Evolutionary conservation across 2,113 vertebrate genomes (phyloP).

Genomic region (human): GRCh38 chr14:74417001-74417500

Average conservation of each 20-base stretch:
- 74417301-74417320: neutral
- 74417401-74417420: neutral
- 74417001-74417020: too few relatives aligned
- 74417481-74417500: neutral
- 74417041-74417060: neutral
- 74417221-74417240: too few relatives aligned
- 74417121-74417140: neutral
- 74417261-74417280: neutral
- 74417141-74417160: neutral
- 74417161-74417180: neutral
- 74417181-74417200: neutral
- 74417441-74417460: neutral
- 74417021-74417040: neutral
- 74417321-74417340: neutral
- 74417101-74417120: neutral
- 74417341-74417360: too few relatives aligned
- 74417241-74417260: neutral
- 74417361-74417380: neutral
- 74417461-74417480: neutral
- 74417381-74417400: neutral
- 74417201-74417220: neutral
- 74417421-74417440: neutral
- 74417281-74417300: neutral
- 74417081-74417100: neutral
- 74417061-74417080: neutral